Percentiles rank a stretch among this genome's conserved stretches.
phyloP scores from a whole-genome alignment of 2,797 vertebrate species.

The Pseudochirops cupreus region DNA sequence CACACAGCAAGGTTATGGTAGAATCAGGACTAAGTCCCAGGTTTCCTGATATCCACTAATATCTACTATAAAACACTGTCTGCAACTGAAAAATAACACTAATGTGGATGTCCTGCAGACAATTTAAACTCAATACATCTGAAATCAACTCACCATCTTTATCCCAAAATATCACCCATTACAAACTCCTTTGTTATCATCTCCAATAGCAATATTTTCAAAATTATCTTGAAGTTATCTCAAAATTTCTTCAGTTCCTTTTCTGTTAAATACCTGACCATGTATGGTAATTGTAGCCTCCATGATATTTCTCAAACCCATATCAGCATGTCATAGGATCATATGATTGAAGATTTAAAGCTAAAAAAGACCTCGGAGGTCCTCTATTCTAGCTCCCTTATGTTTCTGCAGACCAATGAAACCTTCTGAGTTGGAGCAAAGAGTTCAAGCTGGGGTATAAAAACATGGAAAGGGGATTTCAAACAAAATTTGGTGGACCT shows the following conservation, averaged over 20 bases:
- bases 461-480: background rate
- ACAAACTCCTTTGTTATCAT: background rate
- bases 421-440: background rate
- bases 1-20: background rate
- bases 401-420: background rate
- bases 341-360: background rate
- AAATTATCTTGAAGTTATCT: background rate
- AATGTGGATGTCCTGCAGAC: background rate
- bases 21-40: background rate
- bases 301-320: background rate
- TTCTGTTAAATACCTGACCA: background rate
- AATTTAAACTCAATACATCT: conserved; percentile 28
- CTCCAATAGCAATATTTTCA: background rate
- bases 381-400: background rate
- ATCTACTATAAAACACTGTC: background rate
- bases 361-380: background rate
- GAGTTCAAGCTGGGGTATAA: background rate
- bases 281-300: background rate
- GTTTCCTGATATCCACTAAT: conserved; percentile 19
- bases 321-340: background rate
- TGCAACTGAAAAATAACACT: background rate
- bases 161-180: background rate
- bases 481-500: background rate
- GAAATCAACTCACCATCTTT: background rate
- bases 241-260: background rate